Percentiles rank a stretch among this genome's conserved stretches.
These are phyloP conservation scores for Malacoraja senta DNA, from an alignment of 2,797 vertebrate genomes.

Conservation along the genomic window DNA sequence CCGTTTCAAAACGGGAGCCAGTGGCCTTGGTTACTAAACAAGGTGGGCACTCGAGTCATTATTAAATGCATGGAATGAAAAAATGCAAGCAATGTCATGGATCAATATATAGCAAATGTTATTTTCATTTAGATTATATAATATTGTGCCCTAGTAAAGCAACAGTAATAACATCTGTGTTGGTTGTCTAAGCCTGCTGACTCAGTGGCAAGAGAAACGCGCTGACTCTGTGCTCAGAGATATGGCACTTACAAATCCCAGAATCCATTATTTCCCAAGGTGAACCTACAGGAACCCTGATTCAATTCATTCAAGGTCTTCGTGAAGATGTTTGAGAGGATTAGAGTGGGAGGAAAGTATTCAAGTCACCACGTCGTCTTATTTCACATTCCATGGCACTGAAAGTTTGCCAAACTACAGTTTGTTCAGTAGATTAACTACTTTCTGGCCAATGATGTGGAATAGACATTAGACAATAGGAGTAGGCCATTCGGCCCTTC, in stretches of 20 bases:
- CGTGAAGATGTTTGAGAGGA: not conserved
- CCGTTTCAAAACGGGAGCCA: not conserved
- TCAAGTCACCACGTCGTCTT: not conserved
- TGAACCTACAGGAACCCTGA: not conserved
- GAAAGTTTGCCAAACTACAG: not conserved
- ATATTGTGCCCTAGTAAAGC: not conserved
- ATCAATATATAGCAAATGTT: not conserved
- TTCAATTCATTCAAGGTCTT: not conserved
- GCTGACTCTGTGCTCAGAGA: not conserved
- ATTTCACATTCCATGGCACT: not conserved
- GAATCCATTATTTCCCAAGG: constrained; percentile 26
- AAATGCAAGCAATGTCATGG: too few relatives aligned
- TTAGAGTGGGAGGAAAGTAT: not conserved
- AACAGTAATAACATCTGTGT: not conserved
- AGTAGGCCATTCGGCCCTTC: too few relatives aligned
- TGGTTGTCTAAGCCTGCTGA: not conserved
- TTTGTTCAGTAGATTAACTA: not conserved
- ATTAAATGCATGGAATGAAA: not conserved
- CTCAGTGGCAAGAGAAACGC: not conserved
- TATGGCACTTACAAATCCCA: not conserved
- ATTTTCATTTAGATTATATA: constrained; percentile 6
- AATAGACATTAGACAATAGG: too few relatives aligned
- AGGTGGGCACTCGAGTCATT: not conserved
- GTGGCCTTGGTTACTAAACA: not conserved
- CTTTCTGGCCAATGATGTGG: not conserved